Conservation (phyloP, 2,797 vertebrate genomes). For the Sebastiscus albofasciatus region DNA sequence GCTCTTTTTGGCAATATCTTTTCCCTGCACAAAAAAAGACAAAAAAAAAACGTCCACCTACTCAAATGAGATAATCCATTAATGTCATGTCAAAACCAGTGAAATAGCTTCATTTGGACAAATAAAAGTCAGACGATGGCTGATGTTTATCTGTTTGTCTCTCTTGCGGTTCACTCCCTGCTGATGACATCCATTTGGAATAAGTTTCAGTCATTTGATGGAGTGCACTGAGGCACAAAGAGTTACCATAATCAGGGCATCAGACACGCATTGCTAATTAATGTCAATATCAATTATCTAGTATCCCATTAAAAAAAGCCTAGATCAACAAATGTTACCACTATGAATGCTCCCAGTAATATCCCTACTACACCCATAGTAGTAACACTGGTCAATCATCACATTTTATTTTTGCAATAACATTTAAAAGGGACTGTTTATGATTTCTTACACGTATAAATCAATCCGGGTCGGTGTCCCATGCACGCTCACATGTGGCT, state of each 20-base stretch:
- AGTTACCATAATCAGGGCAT: not conserved
- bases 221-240: not conserved
- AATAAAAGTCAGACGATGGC: not conserved
- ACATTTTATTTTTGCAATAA: not conserved
- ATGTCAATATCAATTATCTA: not conserved
- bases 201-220: not conserved
- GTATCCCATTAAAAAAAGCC: not conserved
- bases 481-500: accelerated
- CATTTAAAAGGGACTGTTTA: not conserved
- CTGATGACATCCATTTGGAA: not conserved
- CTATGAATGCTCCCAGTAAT: not conserved
- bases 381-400: not conserved
- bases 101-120: not conserved
- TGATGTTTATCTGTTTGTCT: not conserved
- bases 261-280: not conserved
- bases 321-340: not conserved
- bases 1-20: constrained; percentile 11
- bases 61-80: not conserved
- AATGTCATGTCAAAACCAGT: not conserved
- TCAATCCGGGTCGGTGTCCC: too few species aligned
- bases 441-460: too few species aligned
- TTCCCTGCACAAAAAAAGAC: not conserved
- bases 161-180: not conserved
- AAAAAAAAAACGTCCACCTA: not conserved
- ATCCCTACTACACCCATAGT: not conserved